Conservation (phyloP, 1,140 invertebrate genomes). For the Dinoponera quadriceps region DNA sequence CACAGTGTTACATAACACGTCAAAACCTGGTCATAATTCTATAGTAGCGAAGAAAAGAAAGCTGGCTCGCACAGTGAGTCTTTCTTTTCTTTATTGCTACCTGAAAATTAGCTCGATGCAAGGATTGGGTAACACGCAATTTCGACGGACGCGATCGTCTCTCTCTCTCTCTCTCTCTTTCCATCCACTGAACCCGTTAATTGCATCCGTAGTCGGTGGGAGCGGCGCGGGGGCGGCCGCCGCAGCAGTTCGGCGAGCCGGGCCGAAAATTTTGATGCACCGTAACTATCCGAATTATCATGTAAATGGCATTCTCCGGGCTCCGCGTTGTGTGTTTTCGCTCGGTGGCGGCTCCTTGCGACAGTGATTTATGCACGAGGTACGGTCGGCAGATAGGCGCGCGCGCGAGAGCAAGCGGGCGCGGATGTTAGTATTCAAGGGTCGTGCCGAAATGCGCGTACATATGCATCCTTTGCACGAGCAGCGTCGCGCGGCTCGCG, state of each 20-base stretch:
- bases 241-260: not conserved
- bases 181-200: not conserved
- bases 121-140: not conserved
- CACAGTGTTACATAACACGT: too few relatives aligned
- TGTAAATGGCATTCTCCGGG: slow-evolving; percentile 72
- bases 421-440: slow-evolving; percentile 15
- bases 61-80: too few relatives aligned
- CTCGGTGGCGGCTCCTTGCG: slow-evolving; percentile 67
- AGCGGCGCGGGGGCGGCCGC: not conserved
- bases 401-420: not conserved
- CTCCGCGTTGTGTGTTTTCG: slow-evolving; percentile 73
- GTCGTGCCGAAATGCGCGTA: not conserved
- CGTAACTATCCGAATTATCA: slow-evolving; percentile 73
- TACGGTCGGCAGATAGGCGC: slow-evolving; percentile 59
- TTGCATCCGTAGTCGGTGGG: slow-evolving; percentile 18
- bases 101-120: too few relatives aligned
- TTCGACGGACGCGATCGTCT: not conserved
- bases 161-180: not conserved
- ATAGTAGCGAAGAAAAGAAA: too few relatives aligned
- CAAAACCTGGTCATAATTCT: too few relatives aligned
- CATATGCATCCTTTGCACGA: slow-evolving; percentile 7
- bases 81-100: too few relatives aligned
- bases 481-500: not conserved
- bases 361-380: slow-evolving; percentile 73
- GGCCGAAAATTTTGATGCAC: slow-evolving; percentile 62